Percentiles rank a stretch among this genome's conserved stretches.
Evolutionary conservation across 1,140 invertebrate species (phyloP).

Genomic region (Pseudomyrmex flavicornis): DNA sequence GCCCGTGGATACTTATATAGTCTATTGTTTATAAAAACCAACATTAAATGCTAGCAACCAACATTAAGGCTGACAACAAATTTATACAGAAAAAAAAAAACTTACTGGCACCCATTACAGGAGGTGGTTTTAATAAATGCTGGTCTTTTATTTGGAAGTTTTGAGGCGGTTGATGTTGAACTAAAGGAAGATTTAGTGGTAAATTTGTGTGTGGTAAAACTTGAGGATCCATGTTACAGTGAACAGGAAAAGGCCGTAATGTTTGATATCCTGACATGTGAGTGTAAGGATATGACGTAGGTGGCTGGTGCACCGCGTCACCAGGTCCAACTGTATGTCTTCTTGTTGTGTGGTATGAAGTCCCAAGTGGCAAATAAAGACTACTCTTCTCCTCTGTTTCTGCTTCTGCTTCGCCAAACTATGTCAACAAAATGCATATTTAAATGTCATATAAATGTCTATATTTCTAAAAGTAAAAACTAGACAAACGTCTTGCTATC

Average conservation of each 20-base stretch:
- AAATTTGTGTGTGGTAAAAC: conserved; percentile 88
- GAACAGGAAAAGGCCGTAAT: conserved; percentile 79
- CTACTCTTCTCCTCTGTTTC: conserved; percentile 86
- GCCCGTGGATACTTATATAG: too few relatives aligned
- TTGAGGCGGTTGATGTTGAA: conserved; percentile 91
- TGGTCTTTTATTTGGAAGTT: conserved; percentile 97
- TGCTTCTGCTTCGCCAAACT: conserved; percentile 89
- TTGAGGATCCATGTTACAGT: conserved; percentile 80
- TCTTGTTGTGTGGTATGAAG: conserved; percentile 86
- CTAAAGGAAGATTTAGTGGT: conserved; percentile 90
- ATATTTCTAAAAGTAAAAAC: conserved; percentile 20
- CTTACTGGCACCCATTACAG: conserved; percentile 94
- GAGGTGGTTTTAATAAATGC: conserved; percentile 96
- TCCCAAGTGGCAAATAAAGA: conserved; percentile 79
- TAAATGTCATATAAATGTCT: background rate
- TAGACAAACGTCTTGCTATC: background rate
- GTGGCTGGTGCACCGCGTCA: conserved; percentile 91
- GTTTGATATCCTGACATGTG: conserved; percentile 79
- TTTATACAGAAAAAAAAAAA: conserved; percentile 53
- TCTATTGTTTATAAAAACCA: too few relatives aligned
- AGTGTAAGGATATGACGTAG: conserved; percentile 79
- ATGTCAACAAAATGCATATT: too few relatives aligned
- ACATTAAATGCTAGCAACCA: background rate
- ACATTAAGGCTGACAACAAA: background rate
- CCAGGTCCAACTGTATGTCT: conserved; percentile 97